phyloP scores from a whole-genome alignment of 2,888 invertebrate genomes.

The Odontomyia ornata region DNA sequence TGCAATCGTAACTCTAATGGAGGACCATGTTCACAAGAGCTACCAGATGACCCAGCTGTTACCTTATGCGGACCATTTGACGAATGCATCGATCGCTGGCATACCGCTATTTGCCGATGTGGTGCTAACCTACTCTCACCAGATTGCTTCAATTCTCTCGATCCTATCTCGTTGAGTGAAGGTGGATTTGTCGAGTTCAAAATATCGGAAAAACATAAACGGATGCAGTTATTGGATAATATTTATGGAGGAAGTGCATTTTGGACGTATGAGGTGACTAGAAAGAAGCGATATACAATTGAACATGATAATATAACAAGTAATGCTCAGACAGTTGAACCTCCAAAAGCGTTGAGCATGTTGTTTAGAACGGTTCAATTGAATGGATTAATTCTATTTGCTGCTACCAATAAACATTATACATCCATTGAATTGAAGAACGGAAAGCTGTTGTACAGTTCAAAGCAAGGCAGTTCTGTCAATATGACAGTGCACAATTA shows the following conservation, averaged over 20 bases:
- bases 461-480: constrained; percentile 79
- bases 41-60: constrained; percentile 59
- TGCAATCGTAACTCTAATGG: constrained; percentile 78
- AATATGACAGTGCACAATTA: constrained; percentile 81
- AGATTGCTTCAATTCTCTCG: constrained; percentile 80
- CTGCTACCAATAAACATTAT: constrained; percentile 87
- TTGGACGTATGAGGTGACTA: constrained; percentile 67
- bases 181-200: constrained; percentile 81
- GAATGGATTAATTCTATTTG: constrained; percentile 84
- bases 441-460: constrained; percentile 82
- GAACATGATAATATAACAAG: constrained; percentile 59
- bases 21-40: constrained; percentile 69
- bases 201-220: constrained; percentile 83
- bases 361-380: constrained; percentile 81
- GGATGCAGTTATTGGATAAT: constrained; percentile 85
- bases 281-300: constrained; percentile 61
- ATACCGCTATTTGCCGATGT: constrained; percentile 75
- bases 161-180: constrained; percentile 80
- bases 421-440: constrained; percentile 81
- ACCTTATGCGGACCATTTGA: constrained; percentile 71
- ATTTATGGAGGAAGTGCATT: constrained; percentile 78
- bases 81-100: constrained; percentile 87
- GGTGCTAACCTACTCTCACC: constrained; percentile 77
- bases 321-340: constrained; percentile 62
- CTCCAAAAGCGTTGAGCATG: constrained; percentile 79